A percentile compares a stretch with the other conserved stretches of the same genome.
Evolutionary conservation across 2,113 vertebrate species (phyloP).

Genomic region (Anhinga rufa): DNA sequence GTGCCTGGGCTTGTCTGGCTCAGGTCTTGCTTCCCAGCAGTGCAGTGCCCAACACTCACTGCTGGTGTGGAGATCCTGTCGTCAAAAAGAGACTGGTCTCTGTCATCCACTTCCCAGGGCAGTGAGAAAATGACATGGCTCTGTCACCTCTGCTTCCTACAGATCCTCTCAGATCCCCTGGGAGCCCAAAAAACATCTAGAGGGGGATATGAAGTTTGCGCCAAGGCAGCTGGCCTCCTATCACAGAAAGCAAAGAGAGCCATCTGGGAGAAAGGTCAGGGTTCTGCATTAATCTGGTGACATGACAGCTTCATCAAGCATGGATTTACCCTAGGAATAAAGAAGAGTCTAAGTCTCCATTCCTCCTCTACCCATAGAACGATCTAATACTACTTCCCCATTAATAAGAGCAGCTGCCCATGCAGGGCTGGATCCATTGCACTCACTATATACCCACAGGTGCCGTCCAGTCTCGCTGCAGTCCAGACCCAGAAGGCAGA

Average conservation of each 20-base stretch:
- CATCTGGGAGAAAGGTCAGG: neutral
- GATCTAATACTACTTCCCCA: neutral
- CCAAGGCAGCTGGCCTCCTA: neutral
- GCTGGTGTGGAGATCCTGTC: neutral
- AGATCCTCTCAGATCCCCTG: neutral
- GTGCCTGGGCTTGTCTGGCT: neutral
- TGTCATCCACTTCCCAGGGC: too few species aligned
- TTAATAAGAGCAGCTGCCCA: neutral
- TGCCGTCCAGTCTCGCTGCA: rapidly evolving
- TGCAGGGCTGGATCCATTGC: neutral
- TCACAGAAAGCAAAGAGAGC: neutral
- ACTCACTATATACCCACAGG: rapidly evolving
- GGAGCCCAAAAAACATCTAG: rapidly evolving
- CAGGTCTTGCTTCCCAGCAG: neutral
- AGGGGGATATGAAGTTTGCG: neutral
- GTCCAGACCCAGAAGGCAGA: neutral
- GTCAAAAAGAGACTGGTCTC: neutral
- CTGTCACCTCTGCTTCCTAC: neutral
- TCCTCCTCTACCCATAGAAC: neutral
- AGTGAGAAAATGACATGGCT: neutral
- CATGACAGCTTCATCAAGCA: neutral
- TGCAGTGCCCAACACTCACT: neutral
- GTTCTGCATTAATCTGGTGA: neutral
- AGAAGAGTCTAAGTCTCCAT: neutral
- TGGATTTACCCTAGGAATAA: neutral